Evolutionary conservation across 2,888 invertebrate genomes (phyloP).

Genomic region (Drosophila monieri): DNA sequence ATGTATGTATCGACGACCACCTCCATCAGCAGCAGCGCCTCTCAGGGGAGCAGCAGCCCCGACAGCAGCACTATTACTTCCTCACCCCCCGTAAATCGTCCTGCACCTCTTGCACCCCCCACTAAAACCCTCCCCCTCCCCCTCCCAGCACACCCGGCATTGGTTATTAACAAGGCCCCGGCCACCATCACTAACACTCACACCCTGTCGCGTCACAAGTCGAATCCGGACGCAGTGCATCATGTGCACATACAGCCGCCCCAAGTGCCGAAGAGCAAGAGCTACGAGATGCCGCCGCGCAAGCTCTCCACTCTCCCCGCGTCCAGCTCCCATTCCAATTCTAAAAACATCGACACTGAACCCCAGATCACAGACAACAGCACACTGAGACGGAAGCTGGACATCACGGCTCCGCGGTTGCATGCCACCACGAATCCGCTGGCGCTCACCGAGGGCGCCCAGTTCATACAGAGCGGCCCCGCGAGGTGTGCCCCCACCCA

Average conservation of each 20-base stretch:
- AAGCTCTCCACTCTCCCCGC: constrained; percentile 47
- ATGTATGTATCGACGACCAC: constrained; percentile 83
- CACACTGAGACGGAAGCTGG: constrained; percentile 82
- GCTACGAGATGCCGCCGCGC: constrained; percentile 67
- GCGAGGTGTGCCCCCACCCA: constrained; percentile 81
- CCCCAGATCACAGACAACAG: constrained; percentile 48
- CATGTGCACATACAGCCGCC: constrained; percentile 39
- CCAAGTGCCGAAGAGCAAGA: constrained; percentile 69
- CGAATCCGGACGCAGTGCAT: constrained; percentile 60
- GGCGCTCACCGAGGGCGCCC: constrained; percentile 84
- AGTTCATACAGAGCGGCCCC: constrained; percentile 80
- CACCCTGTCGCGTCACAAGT: constrained; percentile 63
- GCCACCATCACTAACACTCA: constrained; percentile 71
- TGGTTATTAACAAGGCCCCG: constrained; percentile 46
- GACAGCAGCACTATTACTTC: constrained; percentile 63
- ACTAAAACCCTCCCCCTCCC: constrained; percentile 22
- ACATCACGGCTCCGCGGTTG: constrained; percentile 85
- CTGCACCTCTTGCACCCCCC: constrained; percentile 54
- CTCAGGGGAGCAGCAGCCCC: constrained; percentile 73
- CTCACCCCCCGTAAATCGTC: constrained; percentile 35
- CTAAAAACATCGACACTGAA: constrained; percentile 42
- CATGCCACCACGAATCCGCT: constrained; percentile 86
- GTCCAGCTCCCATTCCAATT: background rate
- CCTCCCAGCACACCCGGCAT: constrained; percentile 31
- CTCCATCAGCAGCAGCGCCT: constrained; percentile 75